phyloP scores from a whole-genome alignment of 2,113 vertebrate species.

The Ploceus nigricollis region DNA sequence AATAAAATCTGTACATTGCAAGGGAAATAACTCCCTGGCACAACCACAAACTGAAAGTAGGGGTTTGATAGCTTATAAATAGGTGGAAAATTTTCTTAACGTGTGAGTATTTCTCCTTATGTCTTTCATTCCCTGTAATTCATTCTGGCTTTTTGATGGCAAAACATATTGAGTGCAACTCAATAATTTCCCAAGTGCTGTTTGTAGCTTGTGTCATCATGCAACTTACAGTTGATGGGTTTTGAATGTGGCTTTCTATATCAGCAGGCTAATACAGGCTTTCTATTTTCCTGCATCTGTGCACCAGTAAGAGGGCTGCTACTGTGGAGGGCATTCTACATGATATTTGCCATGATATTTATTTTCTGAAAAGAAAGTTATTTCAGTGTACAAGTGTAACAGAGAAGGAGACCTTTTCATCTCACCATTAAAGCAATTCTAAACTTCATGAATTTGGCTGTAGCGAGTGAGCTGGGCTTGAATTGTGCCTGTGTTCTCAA shows the following conservation, averaged over 20 bases:
- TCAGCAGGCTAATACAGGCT: neutral
- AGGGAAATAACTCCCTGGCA: neutral
- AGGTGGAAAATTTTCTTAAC: neutral
- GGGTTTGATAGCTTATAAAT: neutral
- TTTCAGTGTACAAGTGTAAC: neutral
- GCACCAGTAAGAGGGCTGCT: neutral
- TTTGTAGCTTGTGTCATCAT: neutral
- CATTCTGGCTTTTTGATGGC: neutral
- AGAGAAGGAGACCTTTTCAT: neutral
- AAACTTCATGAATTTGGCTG: neutral
- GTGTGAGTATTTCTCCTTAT: neutral
- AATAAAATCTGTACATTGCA: neutral
- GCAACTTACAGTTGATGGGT: neutral
- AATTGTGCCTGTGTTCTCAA: neutral
- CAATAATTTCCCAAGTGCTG: neutral
- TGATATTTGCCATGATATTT: neutral
- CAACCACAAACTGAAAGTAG: neutral
- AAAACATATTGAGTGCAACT: neutral
- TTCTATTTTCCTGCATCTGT: neutral
- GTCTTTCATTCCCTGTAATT: neutral
- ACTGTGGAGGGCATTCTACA: neutral
- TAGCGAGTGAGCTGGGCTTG: neutral
- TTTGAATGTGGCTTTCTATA: neutral
- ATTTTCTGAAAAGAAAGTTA: neutral
- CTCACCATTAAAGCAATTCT: neutral